Percentiles rank a stretch among this genome's conserved stretches.
Evolutionary conservation across 2,797 vertebrate genomes (phyloP).

Genomic region (Micropoecilia bifurca): DNA sequence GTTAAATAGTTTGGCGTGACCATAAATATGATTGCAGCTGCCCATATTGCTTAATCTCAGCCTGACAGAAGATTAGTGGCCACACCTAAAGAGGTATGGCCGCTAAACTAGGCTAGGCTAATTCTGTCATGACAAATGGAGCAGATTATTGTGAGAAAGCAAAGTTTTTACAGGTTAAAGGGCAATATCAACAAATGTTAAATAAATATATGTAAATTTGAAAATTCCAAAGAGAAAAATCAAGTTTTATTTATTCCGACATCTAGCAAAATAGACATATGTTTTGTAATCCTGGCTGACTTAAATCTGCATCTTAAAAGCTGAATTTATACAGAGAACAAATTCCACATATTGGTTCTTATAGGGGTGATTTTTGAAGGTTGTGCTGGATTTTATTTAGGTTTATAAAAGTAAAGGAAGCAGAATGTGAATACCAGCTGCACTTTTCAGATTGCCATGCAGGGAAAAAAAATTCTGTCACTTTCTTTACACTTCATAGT

Average conservation of each 20-base stretch:
- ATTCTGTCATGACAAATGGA: background rate
- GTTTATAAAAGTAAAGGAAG: background rate
- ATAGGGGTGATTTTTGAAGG: background rate
- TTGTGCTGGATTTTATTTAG: background rate
- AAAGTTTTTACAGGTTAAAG: background rate
- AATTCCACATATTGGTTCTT: no score
- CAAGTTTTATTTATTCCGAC: background rate
- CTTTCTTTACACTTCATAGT: background rate
- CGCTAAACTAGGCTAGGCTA: background rate
- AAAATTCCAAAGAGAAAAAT: background rate
- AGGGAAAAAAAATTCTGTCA: background rate
- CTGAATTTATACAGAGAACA: background rate
- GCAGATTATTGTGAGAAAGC: background rate
- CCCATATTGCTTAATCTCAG: background rate
- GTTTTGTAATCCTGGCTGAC: background rate
- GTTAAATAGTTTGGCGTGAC: background rate
- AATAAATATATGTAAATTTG: background rate
- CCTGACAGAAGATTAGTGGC: background rate
- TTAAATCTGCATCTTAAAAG: background rate
- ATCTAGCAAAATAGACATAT: background rate
- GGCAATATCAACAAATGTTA: background rate
- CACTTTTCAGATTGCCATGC: background rate
- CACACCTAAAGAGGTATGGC: background rate
- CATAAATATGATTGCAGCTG: background rate
- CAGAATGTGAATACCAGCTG: background rate